These are phyloP conservation scores for Drosophila eohydei DNA, from an alignment of 2,888 invertebrate genomes.

Conservation along the genomic window DNA sequence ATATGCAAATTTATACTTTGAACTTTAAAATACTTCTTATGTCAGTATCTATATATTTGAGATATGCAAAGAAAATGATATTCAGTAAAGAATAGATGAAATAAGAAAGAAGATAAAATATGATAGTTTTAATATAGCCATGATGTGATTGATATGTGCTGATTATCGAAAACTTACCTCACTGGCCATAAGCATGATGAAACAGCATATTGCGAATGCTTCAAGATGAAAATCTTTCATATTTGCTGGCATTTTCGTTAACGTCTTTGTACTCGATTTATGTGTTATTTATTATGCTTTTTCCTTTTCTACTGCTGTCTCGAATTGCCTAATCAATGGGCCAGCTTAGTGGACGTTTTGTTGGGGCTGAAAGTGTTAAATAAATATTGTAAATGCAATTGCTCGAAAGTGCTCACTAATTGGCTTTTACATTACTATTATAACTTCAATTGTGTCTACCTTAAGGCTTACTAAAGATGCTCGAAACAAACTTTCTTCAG, in stretches of 20 bases:
- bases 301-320: background rate
- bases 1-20: background rate
- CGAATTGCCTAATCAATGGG: constrained; percentile 39
- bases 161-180: constrained; percentile 60
- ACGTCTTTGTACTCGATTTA: constrained; percentile 13
- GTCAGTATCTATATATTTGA: background rate
- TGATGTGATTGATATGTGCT: constrained; percentile 13
- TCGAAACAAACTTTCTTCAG: constrained; percentile 57
- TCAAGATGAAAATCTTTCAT: constrained; percentile 53
- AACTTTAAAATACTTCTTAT: background rate
- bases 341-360: constrained; percentile 22
- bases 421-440: constrained; percentile 45
- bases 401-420: constrained; percentile 63
- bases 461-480: constrained; percentile 12
- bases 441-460: constrained; percentile 43
- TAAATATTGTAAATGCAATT: constrained; percentile 31
- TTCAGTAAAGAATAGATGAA: background rate
- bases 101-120: background rate
- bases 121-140: background rate
- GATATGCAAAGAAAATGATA: background rate
- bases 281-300: background rate
- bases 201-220: constrained; percentile 63
- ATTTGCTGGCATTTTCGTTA: constrained; percentile 49
- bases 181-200: constrained; percentile 65
- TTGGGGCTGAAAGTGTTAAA: constrained; percentile 63